A percentile compares a stretch with the other conserved stretches of the same genome.
phyloP scores from a whole-genome alignment of 2,113 vertebrate genomes.

The Eptesicus fuscus region DNA sequence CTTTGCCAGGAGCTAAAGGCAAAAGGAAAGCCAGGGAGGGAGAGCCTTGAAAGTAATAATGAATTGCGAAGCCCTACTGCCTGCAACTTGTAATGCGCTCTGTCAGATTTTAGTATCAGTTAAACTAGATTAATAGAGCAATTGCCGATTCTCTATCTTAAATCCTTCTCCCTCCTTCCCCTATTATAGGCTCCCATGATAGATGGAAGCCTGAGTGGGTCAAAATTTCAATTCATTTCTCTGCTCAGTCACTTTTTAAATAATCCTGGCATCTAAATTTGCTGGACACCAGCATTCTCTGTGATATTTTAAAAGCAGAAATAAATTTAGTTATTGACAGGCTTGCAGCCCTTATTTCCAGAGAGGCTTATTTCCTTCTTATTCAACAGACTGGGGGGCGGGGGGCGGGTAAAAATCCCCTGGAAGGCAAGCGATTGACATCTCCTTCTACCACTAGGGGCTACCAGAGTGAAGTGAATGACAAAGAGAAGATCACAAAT shows the following conservation, averaged over 20 bases:
- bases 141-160: conserved; percentile 74
- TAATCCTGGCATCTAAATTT: conserved; percentile 66
- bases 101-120: conserved; percentile 82
- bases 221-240: conserved; percentile 76
- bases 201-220: conserved; percentile 71
- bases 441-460: conserved; percentile 69
- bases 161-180: conserved; percentile 66
- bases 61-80: conserved; percentile 80
- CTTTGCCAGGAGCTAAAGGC: conserved; percentile 80
- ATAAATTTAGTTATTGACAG: conserved; percentile 60
- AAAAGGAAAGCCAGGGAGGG: conserved; percentile 65
- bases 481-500: conserved; percentile 66
- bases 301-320: conserved; percentile 64
- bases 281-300: conserved; percentile 41
- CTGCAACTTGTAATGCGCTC: conserved; percentile 78
- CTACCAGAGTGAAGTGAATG: conserved; percentile 74
- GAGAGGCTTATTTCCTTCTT: conserved; percentile 44
- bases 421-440: conserved; percentile 11
- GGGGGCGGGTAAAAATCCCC: conserved; percentile 17
- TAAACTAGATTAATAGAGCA: conserved; percentile 83
- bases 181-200: conserved; percentile 56
- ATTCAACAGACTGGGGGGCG: not conserved
- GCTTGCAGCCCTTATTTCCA: not conserved
- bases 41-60: conserved; percentile 80
- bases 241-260: conserved; percentile 69